Conservation (phyloP, 2,888 invertebrate genomes). For the Lomographa bimaculata region DNA sequence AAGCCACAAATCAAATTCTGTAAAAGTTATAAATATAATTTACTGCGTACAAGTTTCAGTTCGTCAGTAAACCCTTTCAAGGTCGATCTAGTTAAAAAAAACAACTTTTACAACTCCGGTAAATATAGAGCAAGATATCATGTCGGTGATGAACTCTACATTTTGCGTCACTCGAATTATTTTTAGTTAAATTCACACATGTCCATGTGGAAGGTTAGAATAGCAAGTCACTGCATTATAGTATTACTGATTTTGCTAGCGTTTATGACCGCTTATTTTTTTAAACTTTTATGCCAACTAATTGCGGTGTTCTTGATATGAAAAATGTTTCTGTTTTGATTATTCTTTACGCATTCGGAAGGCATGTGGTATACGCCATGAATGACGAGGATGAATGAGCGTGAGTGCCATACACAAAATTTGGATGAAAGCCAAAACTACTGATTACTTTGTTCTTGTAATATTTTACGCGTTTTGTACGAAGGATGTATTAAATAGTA, state of each 20-base stretch:
- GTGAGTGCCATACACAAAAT: slow-evolving; percentile 30
- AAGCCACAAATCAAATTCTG: slow-evolving; percentile 55
- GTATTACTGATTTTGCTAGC: slow-evolving; percentile 27
- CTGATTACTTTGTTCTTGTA: slow-evolving; percentile 61
- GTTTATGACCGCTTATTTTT: slow-evolving; percentile 17
- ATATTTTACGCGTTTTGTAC: too few species aligned
- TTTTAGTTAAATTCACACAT: slow-evolving; percentile 47
- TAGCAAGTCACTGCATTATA: slow-evolving; percentile 34
- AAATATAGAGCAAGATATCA: slow-evolving; percentile 61
- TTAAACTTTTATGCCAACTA: slow-evolving; percentile 1
- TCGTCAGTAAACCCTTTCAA: slow-evolving; percentile 60
- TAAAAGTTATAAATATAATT: slow-evolving; percentile 52
- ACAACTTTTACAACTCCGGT: slow-evolving; percentile 64
- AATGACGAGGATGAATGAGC: slow-evolving; percentile 61
- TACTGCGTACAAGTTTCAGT: slow-evolving; percentile 51
- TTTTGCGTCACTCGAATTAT: slow-evolving; percentile 56
- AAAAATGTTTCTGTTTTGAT: too few species aligned
- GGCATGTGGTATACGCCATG: slow-evolving; percentile 35
- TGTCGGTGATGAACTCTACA: slow-evolving; percentile 48
- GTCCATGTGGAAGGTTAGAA: slow-evolving; percentile 40
- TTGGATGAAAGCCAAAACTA: slow-evolving; percentile 56
- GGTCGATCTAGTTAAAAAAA: slow-evolving; percentile 62
- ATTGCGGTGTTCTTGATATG: slow-evolving; percentile 7
- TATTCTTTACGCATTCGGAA: too few species aligned
- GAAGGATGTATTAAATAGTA: too few species aligned